These are phyloP conservation scores for Trachurus trachurus DNA, from an alignment of 2,797 vertebrate genomes.

Conservation along the genomic window DNA sequence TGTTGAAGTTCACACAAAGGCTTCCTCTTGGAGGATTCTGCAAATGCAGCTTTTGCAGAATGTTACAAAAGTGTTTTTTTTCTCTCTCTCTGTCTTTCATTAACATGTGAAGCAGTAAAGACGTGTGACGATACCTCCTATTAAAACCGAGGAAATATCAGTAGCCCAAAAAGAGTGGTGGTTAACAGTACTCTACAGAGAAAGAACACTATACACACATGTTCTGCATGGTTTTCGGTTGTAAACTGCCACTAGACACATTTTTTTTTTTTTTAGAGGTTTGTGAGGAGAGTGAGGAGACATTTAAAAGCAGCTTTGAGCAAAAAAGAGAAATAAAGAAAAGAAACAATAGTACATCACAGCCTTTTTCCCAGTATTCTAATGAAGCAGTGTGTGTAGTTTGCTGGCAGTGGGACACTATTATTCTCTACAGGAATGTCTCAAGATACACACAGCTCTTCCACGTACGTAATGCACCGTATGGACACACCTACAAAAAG, in stretches of 20 bases:
- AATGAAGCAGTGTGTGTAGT: constrained; percentile 39
- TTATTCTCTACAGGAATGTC: constrained; percentile 63
- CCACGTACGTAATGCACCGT: constrained; percentile 10
- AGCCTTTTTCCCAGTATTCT: constrained; percentile 11
- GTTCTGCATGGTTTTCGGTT: constrained; percentile 41
- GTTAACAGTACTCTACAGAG: constrained; percentile 66
- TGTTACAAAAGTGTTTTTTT: constrained; percentile 48
- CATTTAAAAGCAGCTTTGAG: constrained; percentile 54
- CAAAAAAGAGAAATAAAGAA: constrained; percentile 17
- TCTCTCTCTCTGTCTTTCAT: constrained; percentile 5
- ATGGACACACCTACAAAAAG: constrained; percentile 24
- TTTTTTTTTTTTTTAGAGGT: constrained; percentile 54
- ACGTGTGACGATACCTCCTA: constrained; percentile 31
- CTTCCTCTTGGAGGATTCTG: constrained; percentile 1
- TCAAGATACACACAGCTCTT: constrained; percentile 48
- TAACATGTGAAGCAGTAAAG: constrained; percentile 42
- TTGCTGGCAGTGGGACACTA: constrained; percentile 70
- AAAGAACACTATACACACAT: constrained; percentile 38
- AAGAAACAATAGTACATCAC: constrained; percentile 18
- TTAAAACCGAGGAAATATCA: constrained; percentile 56
- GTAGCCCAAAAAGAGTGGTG: constrained; percentile 37
- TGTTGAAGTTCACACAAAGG: constrained; percentile 1
- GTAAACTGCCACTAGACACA: constrained; percentile 73
- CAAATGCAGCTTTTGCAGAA: constrained; percentile 5
- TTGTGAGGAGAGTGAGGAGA: constrained; percentile 47